Evolutionary conservation across 2,113 vertebrate species (phyloP).

Genomic region (Gambusia affinis): DNA sequence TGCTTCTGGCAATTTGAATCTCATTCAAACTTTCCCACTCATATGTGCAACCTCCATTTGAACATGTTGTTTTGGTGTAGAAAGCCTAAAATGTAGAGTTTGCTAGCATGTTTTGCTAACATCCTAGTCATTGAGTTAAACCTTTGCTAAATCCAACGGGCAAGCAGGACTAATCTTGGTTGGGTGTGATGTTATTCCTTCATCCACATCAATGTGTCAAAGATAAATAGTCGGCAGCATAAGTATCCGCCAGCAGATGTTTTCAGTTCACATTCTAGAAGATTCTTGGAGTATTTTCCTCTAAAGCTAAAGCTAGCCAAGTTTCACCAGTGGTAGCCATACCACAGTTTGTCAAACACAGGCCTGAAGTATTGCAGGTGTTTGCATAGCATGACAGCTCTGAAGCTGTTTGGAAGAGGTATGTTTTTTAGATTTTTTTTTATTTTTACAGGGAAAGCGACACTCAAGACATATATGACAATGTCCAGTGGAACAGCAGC

Average conservation of each 20-base stretch:
- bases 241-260: too few relatives aligned
- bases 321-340: background rate
- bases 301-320: too few relatives aligned
- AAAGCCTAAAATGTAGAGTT: background rate
- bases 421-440: background rate
- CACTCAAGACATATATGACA: constrained; percentile 70
- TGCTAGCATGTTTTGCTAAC: too few relatives aligned
- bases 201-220: too few relatives aligned
- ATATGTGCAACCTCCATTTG: background rate
- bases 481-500: constrained; percentile 72
- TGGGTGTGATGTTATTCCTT: too few relatives aligned
- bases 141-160: too few relatives aligned
- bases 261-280: too few relatives aligned
- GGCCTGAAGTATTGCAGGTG: background rate
- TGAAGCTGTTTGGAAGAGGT: background rate
- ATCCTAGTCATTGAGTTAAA: too few relatives aligned
- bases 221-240: too few relatives aligned
- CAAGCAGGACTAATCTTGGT: too few relatives aligned
- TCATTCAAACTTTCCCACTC: background rate
- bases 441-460: constrained; percentile 76
- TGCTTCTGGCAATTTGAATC: background rate
- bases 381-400: background rate
- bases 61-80: background rate
- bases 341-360: background rate
- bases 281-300: too few relatives aligned